Percentiles rank a stretch among this genome's conserved stretches.
Evolutionary conservation across 2,113 vertebrate genomes (phyloP).

Genomic region (Gadus macrocephalus): DNA sequence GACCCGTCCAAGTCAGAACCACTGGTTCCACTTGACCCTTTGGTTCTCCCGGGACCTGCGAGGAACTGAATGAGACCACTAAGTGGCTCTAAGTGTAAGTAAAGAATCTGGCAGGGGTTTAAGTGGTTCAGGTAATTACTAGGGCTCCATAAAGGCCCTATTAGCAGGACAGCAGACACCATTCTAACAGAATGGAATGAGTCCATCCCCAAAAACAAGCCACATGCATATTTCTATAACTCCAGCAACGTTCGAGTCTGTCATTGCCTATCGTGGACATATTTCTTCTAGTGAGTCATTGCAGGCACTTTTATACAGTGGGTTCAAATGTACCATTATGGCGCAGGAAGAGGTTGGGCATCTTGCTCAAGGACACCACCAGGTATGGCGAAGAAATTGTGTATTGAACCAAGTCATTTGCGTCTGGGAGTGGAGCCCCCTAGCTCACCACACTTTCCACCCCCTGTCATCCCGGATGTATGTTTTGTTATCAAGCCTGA

Average conservation of each 20-base stretch:
- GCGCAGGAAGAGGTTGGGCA: too few relatives aligned
- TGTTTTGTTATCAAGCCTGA: constrained; percentile 5
- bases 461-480: constrained; percentile 1
- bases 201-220: background rate
- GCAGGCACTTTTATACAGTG: too few relatives aligned
- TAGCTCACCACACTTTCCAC: too few relatives aligned
- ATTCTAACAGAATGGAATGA: background rate
- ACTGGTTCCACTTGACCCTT: constrained; percentile 1
- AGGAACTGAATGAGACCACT: constrained; percentile 19
- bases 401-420: too few relatives aligned
- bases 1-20: background rate
- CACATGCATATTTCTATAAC: background rate
- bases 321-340: too few relatives aligned
- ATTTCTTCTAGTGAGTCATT: background rate
- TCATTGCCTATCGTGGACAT: too few relatives aligned
- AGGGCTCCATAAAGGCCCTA: background rate
- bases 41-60: constrained; percentile 1
- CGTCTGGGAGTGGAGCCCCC: too few relatives aligned
- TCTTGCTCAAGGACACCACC: too few relatives aligned
- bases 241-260: too few relatives aligned
- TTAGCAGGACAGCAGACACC: background rate
- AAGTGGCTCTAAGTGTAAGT: constrained; percentile 17
- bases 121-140: background rate
- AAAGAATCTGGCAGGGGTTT: constrained; percentile 1
- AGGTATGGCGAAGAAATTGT: too few relatives aligned